Evolutionary conservation across 2,113 vertebrate species (phyloP).

Genomic region (Hylia prasina): DNA sequence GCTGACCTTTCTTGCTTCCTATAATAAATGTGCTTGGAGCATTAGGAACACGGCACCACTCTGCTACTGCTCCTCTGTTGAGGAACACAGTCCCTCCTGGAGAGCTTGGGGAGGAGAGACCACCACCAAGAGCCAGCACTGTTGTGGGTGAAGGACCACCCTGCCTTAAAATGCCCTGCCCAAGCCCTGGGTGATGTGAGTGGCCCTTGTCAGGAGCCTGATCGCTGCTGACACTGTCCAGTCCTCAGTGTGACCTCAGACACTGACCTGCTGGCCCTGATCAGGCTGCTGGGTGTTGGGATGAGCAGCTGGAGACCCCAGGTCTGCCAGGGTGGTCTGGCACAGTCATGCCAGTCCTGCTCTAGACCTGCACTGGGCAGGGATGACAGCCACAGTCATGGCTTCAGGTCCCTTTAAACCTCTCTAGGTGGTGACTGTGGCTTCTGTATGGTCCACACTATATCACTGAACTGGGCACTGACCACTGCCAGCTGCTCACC

Average conservation of each 20-base stretch:
- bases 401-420: not conserved
- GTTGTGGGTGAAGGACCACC: accelerated
- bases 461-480: not conserved
- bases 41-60: not conserved
- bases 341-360: not conserved
- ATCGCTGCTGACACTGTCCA: not conserved
- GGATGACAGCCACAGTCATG: accelerated
- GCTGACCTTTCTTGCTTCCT: not conserved
- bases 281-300: not conserved
- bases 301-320: not conserved
- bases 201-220: not conserved
- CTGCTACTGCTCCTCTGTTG: accelerated
- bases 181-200: not conserved
- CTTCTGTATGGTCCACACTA: not conserved
- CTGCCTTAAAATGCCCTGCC: not conserved
- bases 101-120: not conserved
- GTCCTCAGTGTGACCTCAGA: not conserved
- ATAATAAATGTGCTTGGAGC: not conserved
- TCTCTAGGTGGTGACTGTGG: not conserved
- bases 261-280: not conserved
- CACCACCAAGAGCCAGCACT: not conserved
- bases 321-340: not conserved
- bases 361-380: not conserved
- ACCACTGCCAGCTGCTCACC: not conserved
- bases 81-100: not conserved